Evolutionary conservation across 2,888 invertebrate species (phyloP).

Genomic region (Notodonta ziczac): DNA sequence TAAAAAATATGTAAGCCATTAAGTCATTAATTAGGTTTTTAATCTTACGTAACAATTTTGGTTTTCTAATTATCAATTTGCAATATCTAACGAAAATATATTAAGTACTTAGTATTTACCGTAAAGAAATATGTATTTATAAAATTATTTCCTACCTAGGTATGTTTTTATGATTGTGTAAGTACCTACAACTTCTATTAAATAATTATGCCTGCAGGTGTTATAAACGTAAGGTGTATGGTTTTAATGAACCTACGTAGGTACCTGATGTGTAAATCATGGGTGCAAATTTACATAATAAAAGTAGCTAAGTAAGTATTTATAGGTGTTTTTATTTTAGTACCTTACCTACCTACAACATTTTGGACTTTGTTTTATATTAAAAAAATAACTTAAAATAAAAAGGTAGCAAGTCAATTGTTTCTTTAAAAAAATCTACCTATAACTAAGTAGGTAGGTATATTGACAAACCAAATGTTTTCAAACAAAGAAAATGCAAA

Average conservation of each 20-base stretch:
- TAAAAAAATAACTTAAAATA: background rate
- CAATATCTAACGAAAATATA: no score
- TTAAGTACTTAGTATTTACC: no score
- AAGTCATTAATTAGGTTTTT: no score
- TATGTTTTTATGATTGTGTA: no score
- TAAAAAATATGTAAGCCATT: no score
- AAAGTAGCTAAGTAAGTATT: background rate
- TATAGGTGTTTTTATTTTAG: background rate
- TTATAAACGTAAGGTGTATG: background rate
- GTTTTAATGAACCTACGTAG: background rate
- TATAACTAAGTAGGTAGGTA: background rate
- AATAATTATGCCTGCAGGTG: conserved; percentile 1
- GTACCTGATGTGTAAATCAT: background rate
- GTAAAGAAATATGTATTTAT: no score
- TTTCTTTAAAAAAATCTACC: conserved; percentile 18
- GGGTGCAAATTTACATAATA: background rate
- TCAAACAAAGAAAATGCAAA: conserved; percentile 44
- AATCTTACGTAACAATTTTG: no score
- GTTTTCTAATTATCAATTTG: no score
- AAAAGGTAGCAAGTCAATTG: conserved; percentile 30
- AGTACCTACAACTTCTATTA: background rate
- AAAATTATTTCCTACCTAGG: no score
- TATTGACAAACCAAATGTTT: conserved; percentile 32
- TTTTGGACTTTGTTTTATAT: conserved; percentile 35
- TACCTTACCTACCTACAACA: conserved; percentile 26